These are phyloP conservation scores for Notarius lentiginosus DNA, from an alignment of 2,113 vertebrate species.

Conservation along the genomic window DNA sequence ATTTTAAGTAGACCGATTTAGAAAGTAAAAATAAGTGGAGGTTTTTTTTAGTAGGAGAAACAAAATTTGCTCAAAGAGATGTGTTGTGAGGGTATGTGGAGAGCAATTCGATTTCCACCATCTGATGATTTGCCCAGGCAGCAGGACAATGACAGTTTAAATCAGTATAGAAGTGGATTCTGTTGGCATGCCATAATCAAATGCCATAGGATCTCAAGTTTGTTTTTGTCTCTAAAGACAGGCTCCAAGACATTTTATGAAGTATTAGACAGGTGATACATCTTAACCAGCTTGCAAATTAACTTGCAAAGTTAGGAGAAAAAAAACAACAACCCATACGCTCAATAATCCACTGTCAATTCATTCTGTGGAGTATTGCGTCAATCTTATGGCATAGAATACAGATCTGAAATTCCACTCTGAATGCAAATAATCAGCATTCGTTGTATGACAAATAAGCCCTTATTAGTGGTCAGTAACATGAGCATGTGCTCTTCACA, in stretches of 20 bases:
- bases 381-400: background rate
- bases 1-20: background rate
- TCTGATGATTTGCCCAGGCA: background rate
- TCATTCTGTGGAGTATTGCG: background rate
- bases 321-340: background rate
- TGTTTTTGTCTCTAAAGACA: background rate
- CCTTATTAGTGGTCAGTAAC: slow-evolving; percentile 14
- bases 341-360: background rate
- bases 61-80: background rate
- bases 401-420: slow-evolving; percentile 30
- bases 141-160: background rate
- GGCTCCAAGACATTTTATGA: background rate
- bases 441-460: slow-evolving; percentile 9
- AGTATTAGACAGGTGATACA: background rate
- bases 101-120: background rate
- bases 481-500: slow-evolving; percentile 35
- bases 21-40: background rate
- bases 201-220: background rate
- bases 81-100: background rate
- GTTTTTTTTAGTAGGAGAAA: background rate
- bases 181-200: slow-evolving; percentile 6
- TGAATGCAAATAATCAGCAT: slow-evolving; percentile 29
- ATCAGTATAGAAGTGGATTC: background rate
- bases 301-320: background rate
- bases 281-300: background rate